phyloP scores from a whole-genome alignment of 2,888 invertebrate species.

The Dermolepida albohirtum region DNA sequence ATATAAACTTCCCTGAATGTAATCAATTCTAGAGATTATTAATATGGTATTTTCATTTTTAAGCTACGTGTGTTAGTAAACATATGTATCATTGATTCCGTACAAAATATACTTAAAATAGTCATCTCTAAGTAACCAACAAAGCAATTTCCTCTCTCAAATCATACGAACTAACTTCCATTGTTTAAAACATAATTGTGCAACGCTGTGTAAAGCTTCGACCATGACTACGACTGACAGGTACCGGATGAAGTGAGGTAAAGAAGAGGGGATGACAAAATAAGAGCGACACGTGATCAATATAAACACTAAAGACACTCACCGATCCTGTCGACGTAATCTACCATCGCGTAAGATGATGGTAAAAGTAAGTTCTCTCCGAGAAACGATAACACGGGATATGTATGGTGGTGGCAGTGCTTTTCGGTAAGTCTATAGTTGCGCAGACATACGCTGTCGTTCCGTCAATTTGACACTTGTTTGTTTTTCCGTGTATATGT shows the following conservation, averaged over 20 bases:
- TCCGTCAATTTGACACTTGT: slow-evolving; percentile 52
- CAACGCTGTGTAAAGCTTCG: neutral
- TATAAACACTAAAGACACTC: slow-evolving; percentile 53
- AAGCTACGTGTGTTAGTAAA: no score
- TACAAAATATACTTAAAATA: no score
- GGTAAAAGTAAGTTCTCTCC: slow-evolving; percentile 37
- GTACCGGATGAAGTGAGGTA: slow-evolving; percentile 2
- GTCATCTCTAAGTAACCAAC: no score
- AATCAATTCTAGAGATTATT: no score
- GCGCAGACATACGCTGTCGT: slow-evolving; percentile 19
- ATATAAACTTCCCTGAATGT: no score
- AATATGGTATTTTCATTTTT: no score
- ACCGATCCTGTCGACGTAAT: slow-evolving; percentile 62
- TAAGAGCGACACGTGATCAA: slow-evolving; percentile 49
- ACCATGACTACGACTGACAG: slow-evolving; percentile 16
- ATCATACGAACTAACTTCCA: neutral
- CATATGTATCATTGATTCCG: no score
- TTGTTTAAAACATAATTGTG: no score
- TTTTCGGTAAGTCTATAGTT: slow-evolving; percentile 34
- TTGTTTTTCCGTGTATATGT: slow-evolving; percentile 54
- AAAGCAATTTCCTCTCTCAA: no score
- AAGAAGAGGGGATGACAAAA: slow-evolving; percentile 35
- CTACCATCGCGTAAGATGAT: slow-evolving; percentile 53
- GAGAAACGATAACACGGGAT: slow-evolving; percentile 8
- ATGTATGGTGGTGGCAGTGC: no score